Base-by-base conservation (phyloP, 92 coral and sea anemone genomes). In the Umimayanthus chanpuru region DNA sequence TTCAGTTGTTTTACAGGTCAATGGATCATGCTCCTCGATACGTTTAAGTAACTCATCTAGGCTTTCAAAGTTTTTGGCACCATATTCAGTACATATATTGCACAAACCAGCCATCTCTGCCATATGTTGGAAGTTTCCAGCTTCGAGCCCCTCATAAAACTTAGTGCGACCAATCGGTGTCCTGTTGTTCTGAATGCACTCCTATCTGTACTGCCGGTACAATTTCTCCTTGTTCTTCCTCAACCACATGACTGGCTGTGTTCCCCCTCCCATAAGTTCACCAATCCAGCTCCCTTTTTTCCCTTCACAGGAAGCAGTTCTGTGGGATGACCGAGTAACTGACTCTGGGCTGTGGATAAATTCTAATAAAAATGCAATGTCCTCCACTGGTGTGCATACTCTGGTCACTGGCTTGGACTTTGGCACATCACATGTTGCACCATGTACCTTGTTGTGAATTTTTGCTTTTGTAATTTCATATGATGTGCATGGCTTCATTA, bases 301-400 rank as follows among this genome's bases (percentile, higher is more conserved):
- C 4, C 93, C 90, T 5, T 39, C 76, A 77, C 93, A 90, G 85
- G 89, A 84, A 39, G 81, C 88, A 53, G 56, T 91, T 44, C 83
- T 91, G 47, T 88, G 80, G 6, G 90, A 87, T 26, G 89, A 87
- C 73, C 90, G 74, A 21, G 28, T 79, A 49, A 70, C 68, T 67
- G 84, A 65, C n/a, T 90, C 90, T 20, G 93, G 90, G 83, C 85
- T 87, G 85, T 90, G 92, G 18, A 93, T 44, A 78, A 90, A 93
- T 70, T 85, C 78, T 41, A 92, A 44, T 39, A 85, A 12, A 77
- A 90, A 90, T 64, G 90, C 90, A 73, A 90, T 86, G 64, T 76
- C 85, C 49, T 83, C 83, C 65, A 29, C 56, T 82, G 40, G 70
- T 80, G 86, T 81, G 66, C 91, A 89, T 18, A 81, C 75, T 40